Evolutionary conservation across 2,888 invertebrate genomes (phyloP).

Genomic region (Hyposoter dolosus): DNA sequence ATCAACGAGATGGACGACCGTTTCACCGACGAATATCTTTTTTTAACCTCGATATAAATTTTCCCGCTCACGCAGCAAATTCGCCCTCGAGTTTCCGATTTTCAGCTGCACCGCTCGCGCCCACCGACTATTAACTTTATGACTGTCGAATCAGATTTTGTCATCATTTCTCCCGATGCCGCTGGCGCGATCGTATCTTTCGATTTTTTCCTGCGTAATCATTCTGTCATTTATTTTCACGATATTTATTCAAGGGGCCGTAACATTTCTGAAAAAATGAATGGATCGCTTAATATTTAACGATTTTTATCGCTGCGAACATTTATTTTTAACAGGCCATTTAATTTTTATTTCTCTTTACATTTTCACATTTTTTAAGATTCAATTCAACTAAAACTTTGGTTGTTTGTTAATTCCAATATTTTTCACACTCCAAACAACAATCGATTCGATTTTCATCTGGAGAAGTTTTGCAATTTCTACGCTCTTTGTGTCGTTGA

Average conservation of each 20-base stretch:
- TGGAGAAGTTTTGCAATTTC: neutral
- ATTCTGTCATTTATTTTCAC: neutral
- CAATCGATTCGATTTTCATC: neutral
- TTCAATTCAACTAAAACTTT: too few relatives aligned
- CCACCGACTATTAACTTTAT: conserved; percentile 2
- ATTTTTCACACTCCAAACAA: neutral
- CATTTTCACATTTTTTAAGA: neutral
- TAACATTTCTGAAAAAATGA: neutral
- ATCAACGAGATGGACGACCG: conserved; percentile 37
- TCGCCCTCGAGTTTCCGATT: neutral
- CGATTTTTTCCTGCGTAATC: neutral
- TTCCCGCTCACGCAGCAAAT: neutral
- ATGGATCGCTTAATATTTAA: neutral
- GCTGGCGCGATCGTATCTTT: neutral
- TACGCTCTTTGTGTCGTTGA: neutral
- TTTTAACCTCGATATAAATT: neutral
- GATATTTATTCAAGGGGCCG: neutral
- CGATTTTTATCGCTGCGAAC: neutral
- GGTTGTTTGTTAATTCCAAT: neutral
- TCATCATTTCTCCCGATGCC: neutral
- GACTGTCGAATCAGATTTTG: conserved; percentile 11
- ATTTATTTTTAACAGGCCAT: neutral
- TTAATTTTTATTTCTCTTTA: neutral
- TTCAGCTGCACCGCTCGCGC: neutral
- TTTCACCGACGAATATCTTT: neutral